Evolutionary conservation across 2,113 vertebrate species (phyloP).

Genomic region (Glaucidium brasilianum): DNA sequence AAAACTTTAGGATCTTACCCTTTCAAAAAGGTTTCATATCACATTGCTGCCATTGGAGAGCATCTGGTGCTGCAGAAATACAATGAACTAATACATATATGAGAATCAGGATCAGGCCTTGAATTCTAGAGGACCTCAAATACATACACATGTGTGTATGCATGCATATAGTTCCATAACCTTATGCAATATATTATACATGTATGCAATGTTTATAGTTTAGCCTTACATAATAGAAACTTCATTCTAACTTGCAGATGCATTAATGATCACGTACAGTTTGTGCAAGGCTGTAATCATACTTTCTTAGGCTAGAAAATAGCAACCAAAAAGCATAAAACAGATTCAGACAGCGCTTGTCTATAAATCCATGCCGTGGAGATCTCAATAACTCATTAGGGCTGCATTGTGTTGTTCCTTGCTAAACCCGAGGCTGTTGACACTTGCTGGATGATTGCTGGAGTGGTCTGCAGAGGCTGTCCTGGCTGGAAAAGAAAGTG

Average conservation of each 20-base stretch:
- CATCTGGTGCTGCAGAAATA: neutral
- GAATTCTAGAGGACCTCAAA: neutral
- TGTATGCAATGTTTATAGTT: neutral
- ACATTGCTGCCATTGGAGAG: neutral
- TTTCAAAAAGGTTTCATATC: neutral
- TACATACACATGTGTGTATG: neutral
- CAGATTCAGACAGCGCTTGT: neutral
- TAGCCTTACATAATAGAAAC: neutral
- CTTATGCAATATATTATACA: neutral
- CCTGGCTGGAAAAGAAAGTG: neutral
- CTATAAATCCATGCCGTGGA: neutral
- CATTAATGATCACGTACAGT: neutral
- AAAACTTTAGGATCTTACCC: neutral
- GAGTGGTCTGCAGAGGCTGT: neutral
- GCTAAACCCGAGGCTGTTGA: neutral
- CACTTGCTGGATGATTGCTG: accelerated
- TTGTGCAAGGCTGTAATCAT: neutral
- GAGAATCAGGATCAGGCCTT: neutral
- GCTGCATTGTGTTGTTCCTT: neutral
- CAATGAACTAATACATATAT: neutral
- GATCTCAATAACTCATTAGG: neutral
- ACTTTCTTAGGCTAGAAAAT: neutral
- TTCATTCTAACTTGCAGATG: neutral
- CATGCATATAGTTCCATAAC: neutral
- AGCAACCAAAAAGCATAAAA: neutral